Evolutionary conservation across 2,888 invertebrate genomes (phyloP).

Genomic region (Mycogona germanica): DNA sequence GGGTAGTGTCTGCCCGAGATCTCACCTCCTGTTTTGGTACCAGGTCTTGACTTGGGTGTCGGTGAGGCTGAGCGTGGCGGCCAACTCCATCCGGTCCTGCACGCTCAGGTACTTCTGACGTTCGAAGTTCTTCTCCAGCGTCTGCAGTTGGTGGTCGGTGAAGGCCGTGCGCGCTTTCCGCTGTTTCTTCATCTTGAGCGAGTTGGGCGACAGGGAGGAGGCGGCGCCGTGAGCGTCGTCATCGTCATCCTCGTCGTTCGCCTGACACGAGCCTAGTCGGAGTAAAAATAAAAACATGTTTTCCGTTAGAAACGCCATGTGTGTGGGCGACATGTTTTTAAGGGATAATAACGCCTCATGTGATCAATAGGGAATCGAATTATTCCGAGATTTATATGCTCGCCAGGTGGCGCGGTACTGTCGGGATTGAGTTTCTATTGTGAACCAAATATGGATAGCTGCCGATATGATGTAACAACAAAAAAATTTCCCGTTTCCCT

Average conservation of each 20-base stretch:
- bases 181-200: constrained; percentile 60
- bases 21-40: constrained; percentile 97
- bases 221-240: background rate
- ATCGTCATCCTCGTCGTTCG: constrained; percentile 14
- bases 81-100: constrained; percentile 61
- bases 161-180: constrained; percentile 95
- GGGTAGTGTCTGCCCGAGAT: background rate
- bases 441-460: no score
- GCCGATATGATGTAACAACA: no score
- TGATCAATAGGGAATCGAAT: no score
- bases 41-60: constrained; percentile 99
- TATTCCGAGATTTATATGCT: no score
- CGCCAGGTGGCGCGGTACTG: no score
- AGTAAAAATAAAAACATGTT: background rate
- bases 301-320: no score
- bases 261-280: background rate
- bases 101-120: constrained; percentile 93
- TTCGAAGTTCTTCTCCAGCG: constrained; percentile 93
- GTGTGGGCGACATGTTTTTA: no score
- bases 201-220: constrained; percentile 2
- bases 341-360: no score
- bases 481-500: no score
- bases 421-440: no score
- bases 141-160: constrained; percentile 95
- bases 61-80: constrained; percentile 63